Base-by-base conservation (phyloP, 2,888 invertebrate genomes). In the Theretra japonica region DNA sequence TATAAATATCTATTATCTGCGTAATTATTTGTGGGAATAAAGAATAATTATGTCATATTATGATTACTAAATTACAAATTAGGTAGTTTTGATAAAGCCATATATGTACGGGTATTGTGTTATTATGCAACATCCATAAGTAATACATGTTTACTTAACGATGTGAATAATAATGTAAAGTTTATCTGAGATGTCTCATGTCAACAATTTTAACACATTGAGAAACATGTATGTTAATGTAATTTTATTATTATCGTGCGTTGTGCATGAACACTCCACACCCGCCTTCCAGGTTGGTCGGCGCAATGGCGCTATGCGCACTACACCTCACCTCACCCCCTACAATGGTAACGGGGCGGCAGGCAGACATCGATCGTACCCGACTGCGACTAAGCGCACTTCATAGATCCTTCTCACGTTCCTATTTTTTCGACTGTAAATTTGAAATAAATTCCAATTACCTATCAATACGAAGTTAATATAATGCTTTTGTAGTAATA, bases 261-360 rank as follows among this genome's bases (percentile, higher is more conserved):
- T 70, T 73, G 73, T 72, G 70, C 70, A 69, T 71, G 71, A 68
- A 69, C 57, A 73, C 78, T 73, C 77, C 80, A 78, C 79, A 70
- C 77, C 82, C 77, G 81, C 76, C 73, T 78, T 80, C 77, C 79
- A 81, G 79, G 81, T 81, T 48, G n/a, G 81, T 79, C 85, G 83
- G 90, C 90, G 90, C 89, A 86, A 82, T 83, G 79, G 81, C 82
- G 80, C 79, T 82, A 82, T 87, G 90, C 90, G 90, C 90, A 89
- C 77, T 80, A 65, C 65, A 65, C 75, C 82, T 80, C 83, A 62
- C 77, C 85, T 78, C 83, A 77, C 80, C 82, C 86, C 85, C 77
- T 81, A 74, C 74, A 75, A 73, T 77, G 77, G 77, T 75, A 79
- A 79, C 78, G 80, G 83, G 84, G 82, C 82, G 84, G 82, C 80